Percentiles rank a stretch among this genome's conserved stretches.
Evolutionary conservation across 2,888 invertebrate genomes (phyloP).

Genomic region (Oscheius sp.): DNA sequence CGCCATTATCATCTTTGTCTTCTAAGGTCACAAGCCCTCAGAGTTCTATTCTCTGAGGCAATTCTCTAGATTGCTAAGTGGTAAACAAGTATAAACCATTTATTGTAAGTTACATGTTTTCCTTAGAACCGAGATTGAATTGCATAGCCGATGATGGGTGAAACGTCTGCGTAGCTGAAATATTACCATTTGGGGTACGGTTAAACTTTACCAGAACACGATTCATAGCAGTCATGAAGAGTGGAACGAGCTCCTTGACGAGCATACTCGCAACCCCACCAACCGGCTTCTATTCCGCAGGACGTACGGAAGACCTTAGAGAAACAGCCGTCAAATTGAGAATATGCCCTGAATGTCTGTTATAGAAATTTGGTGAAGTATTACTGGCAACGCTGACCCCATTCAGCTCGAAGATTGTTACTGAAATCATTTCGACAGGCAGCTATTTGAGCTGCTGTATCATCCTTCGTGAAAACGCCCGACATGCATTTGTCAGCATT

Average conservation of each 20-base stretch:
- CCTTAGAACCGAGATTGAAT: neutral
- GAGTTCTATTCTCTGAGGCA: neutral
- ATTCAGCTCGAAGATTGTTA: constrained; percentile 19
- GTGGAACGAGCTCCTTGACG: constrained; percentile 45
- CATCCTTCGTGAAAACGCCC: constrained; percentile 20
- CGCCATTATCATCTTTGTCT: neutral
- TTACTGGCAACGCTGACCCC: constrained; percentile 26
- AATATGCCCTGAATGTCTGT: constrained; percentile 34
- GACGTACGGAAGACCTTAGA: constrained; percentile 39
- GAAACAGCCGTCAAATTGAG: constrained; percentile 48
- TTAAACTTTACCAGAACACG: constrained; percentile 41
- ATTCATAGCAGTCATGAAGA: constrained; percentile 45
- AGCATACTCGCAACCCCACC: constrained; percentile 62
- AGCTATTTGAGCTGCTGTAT: constrained; percentile 23
- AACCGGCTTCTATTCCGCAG: constrained; percentile 47
- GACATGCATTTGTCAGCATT: constrained; percentile 35
- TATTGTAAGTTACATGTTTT: neutral
- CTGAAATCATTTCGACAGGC: constrained; percentile 14
- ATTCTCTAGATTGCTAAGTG: neutral
- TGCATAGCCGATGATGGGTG: neutral
- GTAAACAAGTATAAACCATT: no score
- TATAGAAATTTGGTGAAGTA: neutral
- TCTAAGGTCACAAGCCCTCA: neutral
- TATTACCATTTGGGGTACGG: no score
- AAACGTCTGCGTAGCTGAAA: constrained; percentile 14